A percentile compares a stretch with the other conserved stretches of the same genome.
Conservation (phyloP, 2,113 vertebrate species). For the Myotis lucifugus region DNA sequence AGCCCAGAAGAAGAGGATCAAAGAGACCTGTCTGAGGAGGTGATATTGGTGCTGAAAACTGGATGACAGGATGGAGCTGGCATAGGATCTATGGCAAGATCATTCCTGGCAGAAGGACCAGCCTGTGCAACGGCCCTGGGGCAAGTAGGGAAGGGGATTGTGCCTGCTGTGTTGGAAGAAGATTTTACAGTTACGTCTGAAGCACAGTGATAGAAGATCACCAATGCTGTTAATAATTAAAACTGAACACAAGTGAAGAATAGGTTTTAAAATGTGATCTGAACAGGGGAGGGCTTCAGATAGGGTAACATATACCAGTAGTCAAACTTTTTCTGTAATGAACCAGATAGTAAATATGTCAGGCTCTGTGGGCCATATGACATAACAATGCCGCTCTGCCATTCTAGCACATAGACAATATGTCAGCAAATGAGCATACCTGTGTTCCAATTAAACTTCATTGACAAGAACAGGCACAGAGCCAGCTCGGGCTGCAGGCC, state of each 20-base stretch:
- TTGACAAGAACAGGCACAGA: not conserved
- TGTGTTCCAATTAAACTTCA: not conserved
- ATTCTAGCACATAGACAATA: not conserved
- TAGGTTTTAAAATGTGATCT: not conserved
- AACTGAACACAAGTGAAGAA: not conserved
- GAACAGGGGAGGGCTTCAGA: not conserved
- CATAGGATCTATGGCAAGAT: not conserved
- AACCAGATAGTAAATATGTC: not conserved
- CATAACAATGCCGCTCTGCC: not conserved
- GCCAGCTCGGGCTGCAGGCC: not conserved
- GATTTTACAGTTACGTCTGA: not conserved
- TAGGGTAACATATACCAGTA: not conserved
- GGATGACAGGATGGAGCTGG: not conserved
- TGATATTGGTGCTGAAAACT: not conserved
- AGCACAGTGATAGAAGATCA: not conserved
- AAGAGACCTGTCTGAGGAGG: not conserved
- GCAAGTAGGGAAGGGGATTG: fast-evolving
- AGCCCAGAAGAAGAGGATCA: not conserved
- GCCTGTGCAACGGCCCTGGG: not conserved
- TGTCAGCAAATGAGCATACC: not conserved
- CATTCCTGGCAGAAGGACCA: not conserved
- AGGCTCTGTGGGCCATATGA: not conserved
- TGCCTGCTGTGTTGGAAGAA: not conserved
- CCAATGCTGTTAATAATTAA: not conserved
- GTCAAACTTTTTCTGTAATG: not conserved